Base-by-base conservation (phyloP, 2,113 vertebrate species). In the Delphinapterus leucas region DNA sequence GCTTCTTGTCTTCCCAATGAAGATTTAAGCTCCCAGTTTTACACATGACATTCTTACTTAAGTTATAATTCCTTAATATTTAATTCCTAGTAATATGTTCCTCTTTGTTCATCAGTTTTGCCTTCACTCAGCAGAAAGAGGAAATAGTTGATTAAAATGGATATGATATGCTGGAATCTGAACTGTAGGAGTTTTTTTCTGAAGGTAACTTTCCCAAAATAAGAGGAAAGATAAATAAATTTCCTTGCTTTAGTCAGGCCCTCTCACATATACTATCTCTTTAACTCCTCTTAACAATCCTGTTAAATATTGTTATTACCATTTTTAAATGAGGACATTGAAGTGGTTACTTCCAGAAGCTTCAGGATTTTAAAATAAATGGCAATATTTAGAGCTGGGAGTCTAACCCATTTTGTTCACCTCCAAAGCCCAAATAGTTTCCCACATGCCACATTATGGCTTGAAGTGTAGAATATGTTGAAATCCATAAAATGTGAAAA, bases 361-460 rank as follows among this genome's bases (percentile, higher is more conserved):
- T 65, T 91, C 79, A 65, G 65, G n/a, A 41, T 83, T 92, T 92
- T 82, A n/a, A 74, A 87, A 84, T 58, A 90, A 86, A 74, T 53
- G 41, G 23, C 25, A 36, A 36, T 36, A 36, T 36, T 36, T 36
- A 28, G 71, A 55, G 3, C 36, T 84, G 31, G 49, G 25, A 53
- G 80, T 93, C 65, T 74, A 73, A 93, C n/a, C 53, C 23, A 15
- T 28, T 8, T 26, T 41, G 44, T 68, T 83, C 47, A 36, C 15
- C 15, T 61, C 53, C 36, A 13, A 31, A 91, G 41, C 74, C 13
- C 9, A n/a, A 49, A 36, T 26, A 21, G 58, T 76, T 21, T 18
- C 21, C 41, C 47, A 33, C 8, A 26, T 8, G 26, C 23, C 23
- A 18, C 8, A 1, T 2, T 82, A 3, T 63, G 79, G 96, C 58